These are phyloP conservation scores for Papilio demoleus DNA, from an alignment of 2,888 invertebrate species.

Conservation along the genomic window DNA sequence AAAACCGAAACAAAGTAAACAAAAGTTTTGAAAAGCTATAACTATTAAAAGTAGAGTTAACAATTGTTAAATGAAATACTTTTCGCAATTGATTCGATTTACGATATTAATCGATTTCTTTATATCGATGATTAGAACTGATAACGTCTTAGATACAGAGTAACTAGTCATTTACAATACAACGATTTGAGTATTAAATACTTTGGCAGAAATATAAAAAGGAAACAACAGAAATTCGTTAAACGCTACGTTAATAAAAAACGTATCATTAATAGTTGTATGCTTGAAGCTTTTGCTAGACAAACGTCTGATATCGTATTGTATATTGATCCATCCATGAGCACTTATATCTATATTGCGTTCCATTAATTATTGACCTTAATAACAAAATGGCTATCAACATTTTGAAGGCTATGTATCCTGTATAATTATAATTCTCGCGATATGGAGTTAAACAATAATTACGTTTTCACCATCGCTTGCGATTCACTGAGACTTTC, in stretches of 20 bases:
- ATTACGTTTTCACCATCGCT: constrained; percentile 67
- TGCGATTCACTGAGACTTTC: constrained; percentile 63
- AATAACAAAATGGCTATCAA: too few relatives aligned
- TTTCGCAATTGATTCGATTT: constrained; percentile 53
- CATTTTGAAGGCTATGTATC: not conserved
- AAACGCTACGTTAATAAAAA: not conserved
- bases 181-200: constrained; percentile 54
- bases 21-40: not conserved
- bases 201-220: constrained; percentile 54
- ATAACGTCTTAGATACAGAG: constrained; percentile 57
- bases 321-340: too few relatives aligned
- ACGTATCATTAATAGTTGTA: too few relatives aligned
- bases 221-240: constrained; percentile 4
- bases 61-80: not conserved
- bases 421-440: constrained; percentile 26
- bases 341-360: too few relatives aligned
- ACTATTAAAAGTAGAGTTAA: not conserved
- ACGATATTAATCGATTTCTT: constrained; percentile 53
- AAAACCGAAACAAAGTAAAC: not conserved
- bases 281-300: too few relatives aligned
- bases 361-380: too few relatives aligned
- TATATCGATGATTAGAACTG: constrained; percentile 53
- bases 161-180: constrained; percentile 49
- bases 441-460: constrained; percentile 48
- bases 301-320: too few relatives aligned